phyloP scores from a whole-genome alignment of 1,140 invertebrate species.

The Cotesia glomerata region DNA sequence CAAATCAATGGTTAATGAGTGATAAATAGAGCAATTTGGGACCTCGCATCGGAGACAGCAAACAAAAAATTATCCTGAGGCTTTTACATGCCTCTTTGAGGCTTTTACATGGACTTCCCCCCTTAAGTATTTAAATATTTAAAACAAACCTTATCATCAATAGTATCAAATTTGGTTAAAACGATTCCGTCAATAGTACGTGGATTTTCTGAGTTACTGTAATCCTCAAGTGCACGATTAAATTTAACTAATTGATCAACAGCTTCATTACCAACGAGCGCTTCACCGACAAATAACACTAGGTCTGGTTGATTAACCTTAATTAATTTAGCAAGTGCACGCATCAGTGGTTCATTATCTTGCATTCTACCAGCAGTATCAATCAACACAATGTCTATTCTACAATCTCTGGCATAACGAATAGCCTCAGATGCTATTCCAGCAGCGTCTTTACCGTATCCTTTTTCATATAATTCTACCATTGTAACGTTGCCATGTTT shows the following conservation, averaged over 20 bases:
- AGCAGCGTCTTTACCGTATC: slow-evolving; percentile 98
- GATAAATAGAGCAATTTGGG: no score
- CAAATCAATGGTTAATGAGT: no score
- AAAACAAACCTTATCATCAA: slow-evolving; percentile 90
- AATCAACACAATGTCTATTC: slow-evolving; percentile 90
- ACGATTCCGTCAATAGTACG: slow-evolving; percentile 98
- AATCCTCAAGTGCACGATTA: slow-evolving; percentile 94
- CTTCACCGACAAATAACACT: slow-evolving; percentile 98
- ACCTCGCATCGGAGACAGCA: no score
- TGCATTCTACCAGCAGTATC: slow-evolving; percentile 99
- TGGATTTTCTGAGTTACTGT: slow-evolving; percentile 80
- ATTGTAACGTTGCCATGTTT: slow-evolving; percentile 75
- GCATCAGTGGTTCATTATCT: slow-evolving; percentile 99
- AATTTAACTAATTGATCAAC: slow-evolving; percentile 99
- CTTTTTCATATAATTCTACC: slow-evolving; percentile 97
- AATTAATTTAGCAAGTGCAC: slow-evolving; percentile 90
- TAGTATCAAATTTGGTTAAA: slow-evolving; percentile 98
- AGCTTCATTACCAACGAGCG: slow-evolving; percentile 99
- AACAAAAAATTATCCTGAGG: no score
- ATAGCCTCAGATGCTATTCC: slow-evolving; percentile 98
- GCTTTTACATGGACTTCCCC: no score
- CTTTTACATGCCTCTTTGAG: no score
- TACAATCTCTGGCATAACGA: slow-evolving; percentile 79
- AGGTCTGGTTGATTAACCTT: slow-evolving; percentile 94
- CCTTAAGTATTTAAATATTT: no score